Conservation (phyloP, 2,113 vertebrate genomes). For the Pteronura brasiliensis region DNA sequence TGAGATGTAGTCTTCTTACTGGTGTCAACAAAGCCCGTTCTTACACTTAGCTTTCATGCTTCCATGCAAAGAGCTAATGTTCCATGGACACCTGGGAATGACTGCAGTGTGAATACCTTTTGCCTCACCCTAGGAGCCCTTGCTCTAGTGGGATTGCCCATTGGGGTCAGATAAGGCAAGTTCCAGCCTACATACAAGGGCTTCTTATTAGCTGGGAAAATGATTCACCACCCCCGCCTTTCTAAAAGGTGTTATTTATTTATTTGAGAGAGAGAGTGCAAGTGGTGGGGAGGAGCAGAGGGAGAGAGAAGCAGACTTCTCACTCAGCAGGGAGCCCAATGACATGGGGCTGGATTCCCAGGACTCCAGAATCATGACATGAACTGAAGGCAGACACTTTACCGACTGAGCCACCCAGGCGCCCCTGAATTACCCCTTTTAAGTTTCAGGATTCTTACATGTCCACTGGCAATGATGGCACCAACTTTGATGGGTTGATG, state of each 20-base stretch:
- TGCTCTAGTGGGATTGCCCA: background rate
- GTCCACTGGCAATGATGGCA: background rate
- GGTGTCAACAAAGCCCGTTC: slow-evolving; percentile 53
- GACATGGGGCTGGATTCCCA: background rate
- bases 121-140: background rate
- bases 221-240: background rate
- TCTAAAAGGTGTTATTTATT: background rate
- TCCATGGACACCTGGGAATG: background rate
- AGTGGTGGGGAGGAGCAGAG: background rate
- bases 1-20: background rate
- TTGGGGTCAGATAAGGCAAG: background rate
- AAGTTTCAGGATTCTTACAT: background rate
- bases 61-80: background rate
- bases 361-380: background rate
- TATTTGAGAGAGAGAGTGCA: background rate
- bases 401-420: background rate
- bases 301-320: background rate
- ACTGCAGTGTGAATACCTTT: background rate
- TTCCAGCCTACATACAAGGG: background rate
- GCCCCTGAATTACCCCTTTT: background rate
- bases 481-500: background rate
- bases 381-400: background rate
- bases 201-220: background rate
- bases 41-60: background rate
- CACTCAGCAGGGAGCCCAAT: background rate